Base-by-base conservation (phyloP, 2,888 invertebrate species). In the Tenthredo scrophulariae region DNA sequence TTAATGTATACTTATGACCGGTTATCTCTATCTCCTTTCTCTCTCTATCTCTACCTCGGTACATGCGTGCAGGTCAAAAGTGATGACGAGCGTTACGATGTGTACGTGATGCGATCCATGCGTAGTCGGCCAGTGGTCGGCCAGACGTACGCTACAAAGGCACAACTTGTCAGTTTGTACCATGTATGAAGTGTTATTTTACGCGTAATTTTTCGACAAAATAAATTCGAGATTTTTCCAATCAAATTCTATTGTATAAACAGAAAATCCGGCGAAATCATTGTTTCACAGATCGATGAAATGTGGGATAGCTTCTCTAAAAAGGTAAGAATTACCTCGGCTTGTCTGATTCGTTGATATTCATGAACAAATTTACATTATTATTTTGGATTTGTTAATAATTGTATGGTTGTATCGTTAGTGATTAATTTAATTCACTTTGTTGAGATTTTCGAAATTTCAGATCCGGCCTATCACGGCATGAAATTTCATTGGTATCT, bases 21-120 rank as follows among this genome's bases (percentile, higher is more conserved):
- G 65, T 82, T 82, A 40, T 82, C 40, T 65, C 26, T n/a, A n/a
- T 82, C 37, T 37, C 29, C 82, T 82, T 65, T 80, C 40, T 80
- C 80, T 62, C 2, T 65, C 43, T 80, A 6, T 26, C 33, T 54
- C 54, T 79, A 26, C 18, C 33, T 29, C 22, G n/a, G 40, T 29
- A 43, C 58, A 26, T 46, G 37, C 33, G 18, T 54, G 54, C 79
- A 54, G 79, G 79, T 50, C 79, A 54, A 54, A 50, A 54, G 79
- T 79, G 79, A 54, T 13, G 46, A 3, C 46, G 75, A 70, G 43
- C 37, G 75, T 18, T 40, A 29, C 79, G 26, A n/a, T 58, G 58
- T 9, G n/a, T 10, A 33, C 79, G 54, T 54, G 18, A 37, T 33
- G 54, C 33, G 33, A 15, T 29, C 33, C 33, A 9, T 79, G 33